phyloP scores from a whole-genome alignment of 2,113 vertebrate genomes.

The Oostethus manadensis region DNA sequence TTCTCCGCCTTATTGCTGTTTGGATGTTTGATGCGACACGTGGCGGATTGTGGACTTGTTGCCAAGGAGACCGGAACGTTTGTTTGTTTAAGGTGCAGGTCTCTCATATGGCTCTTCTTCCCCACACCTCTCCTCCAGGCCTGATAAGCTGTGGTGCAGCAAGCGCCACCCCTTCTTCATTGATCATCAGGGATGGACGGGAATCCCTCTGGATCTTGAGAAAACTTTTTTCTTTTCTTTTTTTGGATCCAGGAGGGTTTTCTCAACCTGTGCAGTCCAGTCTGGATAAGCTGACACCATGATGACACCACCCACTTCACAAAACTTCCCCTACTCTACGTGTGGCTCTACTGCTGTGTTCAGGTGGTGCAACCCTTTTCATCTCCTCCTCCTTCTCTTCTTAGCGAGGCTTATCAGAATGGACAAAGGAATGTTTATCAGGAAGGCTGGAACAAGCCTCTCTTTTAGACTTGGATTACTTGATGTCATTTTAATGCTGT shows the following conservation, averaged over 20 bases:
- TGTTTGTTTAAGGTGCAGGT: background rate
- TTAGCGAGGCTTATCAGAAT: constrained; percentile 43
- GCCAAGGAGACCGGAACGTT: constrained; percentile 15
- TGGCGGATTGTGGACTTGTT: constrained; percentile 15
- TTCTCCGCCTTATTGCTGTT: constrained; percentile 27
- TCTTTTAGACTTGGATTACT: constrained; percentile 66
- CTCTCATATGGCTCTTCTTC: constrained; percentile 9
- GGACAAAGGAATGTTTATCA: constrained; percentile 63
- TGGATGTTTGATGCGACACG: constrained; percentile 23
- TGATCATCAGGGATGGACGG: constrained; percentile 67
- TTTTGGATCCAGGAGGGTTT: constrained; percentile 43
- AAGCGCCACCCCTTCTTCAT: constrained; percentile 61
- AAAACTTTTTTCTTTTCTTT: constrained; percentile 17
- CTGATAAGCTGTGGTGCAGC: constrained; percentile 65
- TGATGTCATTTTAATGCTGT: constrained; percentile 72
- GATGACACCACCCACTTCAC: constrained; percentile 4
- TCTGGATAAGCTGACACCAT: constrained; percentile 68
- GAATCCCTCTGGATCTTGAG: constrained; percentile 51
- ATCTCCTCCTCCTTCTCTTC: too few species aligned
- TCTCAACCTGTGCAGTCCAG: constrained; percentile 71
- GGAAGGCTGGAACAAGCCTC: constrained; percentile 49
- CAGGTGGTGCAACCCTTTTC: background rate
- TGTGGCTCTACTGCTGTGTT: constrained; percentile 26
- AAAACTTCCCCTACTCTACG: background rate
- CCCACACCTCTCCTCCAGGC: constrained; percentile 42